phyloP scores from a whole-genome alignment of 92 coral and sea anemone genomes.

The Epizoanthus fatuus region DNA sequence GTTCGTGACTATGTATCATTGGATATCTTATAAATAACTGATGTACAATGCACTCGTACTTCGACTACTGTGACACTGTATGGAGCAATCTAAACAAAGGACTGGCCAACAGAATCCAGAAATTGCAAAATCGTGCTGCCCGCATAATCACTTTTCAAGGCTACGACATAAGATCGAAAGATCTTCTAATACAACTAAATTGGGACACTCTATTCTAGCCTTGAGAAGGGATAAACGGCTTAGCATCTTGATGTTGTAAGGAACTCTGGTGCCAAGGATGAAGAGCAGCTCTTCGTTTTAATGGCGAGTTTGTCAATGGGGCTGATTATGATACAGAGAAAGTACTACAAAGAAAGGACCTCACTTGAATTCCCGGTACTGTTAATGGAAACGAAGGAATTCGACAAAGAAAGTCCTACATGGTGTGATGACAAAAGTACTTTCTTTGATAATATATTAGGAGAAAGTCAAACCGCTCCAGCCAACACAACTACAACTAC shows the following conservation, averaged over 20 bases:
- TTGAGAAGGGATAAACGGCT: too few species aligned
- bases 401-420: background rate
- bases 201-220: too few species aligned
- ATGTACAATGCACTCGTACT: constrained; percentile 55
- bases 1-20: constrained; percentile 44
- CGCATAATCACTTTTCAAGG: constrained; percentile 27
- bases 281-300: constrained; percentile 18
- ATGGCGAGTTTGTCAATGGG: background rate
- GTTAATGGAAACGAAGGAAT: background rate
- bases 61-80: background rate
- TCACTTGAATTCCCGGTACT: constrained; percentile 3
- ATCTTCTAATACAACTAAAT: too few species aligned
- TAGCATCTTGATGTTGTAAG: too few species aligned
- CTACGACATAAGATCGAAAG: too few species aligned
- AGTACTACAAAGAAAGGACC: constrained; percentile 13
- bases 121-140: constrained; percentile 66
- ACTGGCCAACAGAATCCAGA: constrained; percentile 50
- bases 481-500: background rate
- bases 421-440: background rate
- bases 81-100: constrained; percentile 60
- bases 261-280: background rate
- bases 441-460: background rate
- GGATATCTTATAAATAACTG: constrained; percentile 1
- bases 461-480: constrained; percentile 4
- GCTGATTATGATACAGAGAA: background rate